Conservation (phyloP, 2,888 invertebrate genomes). For the Altica lythri region DNA sequence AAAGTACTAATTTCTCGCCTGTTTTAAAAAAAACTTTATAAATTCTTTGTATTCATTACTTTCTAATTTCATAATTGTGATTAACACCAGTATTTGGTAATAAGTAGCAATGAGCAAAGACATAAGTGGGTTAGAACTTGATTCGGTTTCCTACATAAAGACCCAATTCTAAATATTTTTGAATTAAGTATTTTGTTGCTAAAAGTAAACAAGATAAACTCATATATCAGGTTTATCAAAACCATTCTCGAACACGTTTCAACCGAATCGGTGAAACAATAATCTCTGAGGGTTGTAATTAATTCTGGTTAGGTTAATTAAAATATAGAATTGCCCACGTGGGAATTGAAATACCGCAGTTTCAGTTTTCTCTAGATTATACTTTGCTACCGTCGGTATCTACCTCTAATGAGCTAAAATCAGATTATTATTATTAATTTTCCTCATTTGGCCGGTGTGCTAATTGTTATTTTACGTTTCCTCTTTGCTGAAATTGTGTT, state of each 20-base stretch:
- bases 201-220: no score
- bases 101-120: no score
- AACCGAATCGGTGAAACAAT: slow-evolving; percentile 45
- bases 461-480: slow-evolving; percentile 54
- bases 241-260: slow-evolving; percentile 33
- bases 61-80: no score
- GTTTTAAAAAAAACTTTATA: no score
- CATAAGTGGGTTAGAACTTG: no score
- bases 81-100: no score
- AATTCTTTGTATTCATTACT: no score
- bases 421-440: slow-evolving; percentile 55
- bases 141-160: no score
- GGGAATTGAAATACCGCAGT: slow-evolving; percentile 50
- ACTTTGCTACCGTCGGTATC: slow-evolving; percentile 53
- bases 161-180: no score
- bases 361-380: slow-evolving; percentile 52
- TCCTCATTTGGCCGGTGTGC: slow-evolving; percentile 47
- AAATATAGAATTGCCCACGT: slow-evolving; percentile 54
- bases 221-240: slow-evolving; percentile 21
- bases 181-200: no score
- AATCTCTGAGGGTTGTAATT: slow-evolving; percentile 50
- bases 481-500: slow-evolving; percentile 45
- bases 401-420: slow-evolving; percentile 52
- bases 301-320: slow-evolving; percentile 52
- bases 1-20: no score